Base-by-base conservation (phyloP, 1,140 invertebrate genomes). In the Caenorhabditis brenneri region DNA sequence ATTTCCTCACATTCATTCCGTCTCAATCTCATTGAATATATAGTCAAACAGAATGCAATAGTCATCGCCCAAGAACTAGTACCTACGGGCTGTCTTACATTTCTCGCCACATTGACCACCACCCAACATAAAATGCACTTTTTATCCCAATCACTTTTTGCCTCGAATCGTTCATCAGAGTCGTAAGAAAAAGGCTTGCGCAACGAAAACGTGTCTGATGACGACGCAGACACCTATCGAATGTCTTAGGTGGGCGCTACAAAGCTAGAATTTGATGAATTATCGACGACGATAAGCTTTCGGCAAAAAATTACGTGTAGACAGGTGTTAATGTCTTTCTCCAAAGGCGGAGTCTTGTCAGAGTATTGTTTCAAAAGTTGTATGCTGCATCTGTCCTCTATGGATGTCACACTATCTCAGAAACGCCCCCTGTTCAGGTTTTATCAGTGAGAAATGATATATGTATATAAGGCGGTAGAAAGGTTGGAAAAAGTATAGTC, bases 101-200 rank as follows among this genome's bases (percentile, higher is more conserved):
- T 74, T 74, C 65, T 74, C 65, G 65, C 65, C 65, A 74, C 65
- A 74, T 74, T 74, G 65, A 74, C 65, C 65, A 74, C 65, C 65
- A 24, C 24, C 31, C 36, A 24, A 39, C 65, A 39, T 58, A 58
- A 58, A 15, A 27, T 74, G 65, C 65, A 74, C 65, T 74, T 74
- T 74, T 74, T 74, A 19, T 33, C 31, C 31, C 36, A 65, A 65
- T 65, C 58, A 65, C 58, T 55, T 27, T 55, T 27, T 55, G 22
- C 24, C 12, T 27, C 24, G n/a, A 42, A 74, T 42, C 29, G 65
- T 74, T 42, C 65, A 36, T 27, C n/a, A 36, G 58, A 65, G 58
- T 65, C 65, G 65, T 74, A 74, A 36, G 31, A 36, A n/a, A 74
- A 74, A 74, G 36, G 65, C 65, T 74, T 74, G 65, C 65, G 65